Conservation (phyloP, 2,113 vertebrate species). For the Eptatretus burgeri region DNA sequence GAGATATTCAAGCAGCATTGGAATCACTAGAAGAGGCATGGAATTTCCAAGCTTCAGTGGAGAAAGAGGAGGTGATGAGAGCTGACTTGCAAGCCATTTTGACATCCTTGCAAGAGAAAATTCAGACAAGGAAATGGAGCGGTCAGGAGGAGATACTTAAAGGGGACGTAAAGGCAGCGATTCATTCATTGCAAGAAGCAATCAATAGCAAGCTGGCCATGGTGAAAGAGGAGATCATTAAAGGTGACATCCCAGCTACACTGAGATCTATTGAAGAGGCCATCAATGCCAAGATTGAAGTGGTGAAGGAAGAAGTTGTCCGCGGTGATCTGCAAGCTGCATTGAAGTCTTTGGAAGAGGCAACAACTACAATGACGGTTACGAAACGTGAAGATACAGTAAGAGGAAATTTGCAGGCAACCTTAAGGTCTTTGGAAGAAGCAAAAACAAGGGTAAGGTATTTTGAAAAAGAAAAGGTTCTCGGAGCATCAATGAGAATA, state of each 20-base stretch:
- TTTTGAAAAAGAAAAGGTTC: constrained; percentile 22
- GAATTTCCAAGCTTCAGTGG: constrained; percentile 25
- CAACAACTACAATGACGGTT: neutral
- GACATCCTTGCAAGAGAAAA: constrained; percentile 20
- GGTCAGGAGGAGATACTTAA: neutral
- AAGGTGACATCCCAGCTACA: constrained; percentile 32
- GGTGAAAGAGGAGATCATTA: constrained; percentile 27
- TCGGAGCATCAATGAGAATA: constrained; percentile 12
- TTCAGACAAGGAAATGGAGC: neutral
- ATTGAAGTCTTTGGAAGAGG: neutral
- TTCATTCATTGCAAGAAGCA: constrained; percentile 31
- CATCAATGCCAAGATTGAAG: constrained; percentile 23
- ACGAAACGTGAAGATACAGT: constrained; percentile 10
- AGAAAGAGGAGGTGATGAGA: constrained; percentile 40
- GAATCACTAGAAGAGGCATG: constrained; percentile 30
- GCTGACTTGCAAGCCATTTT: constrained; percentile 27
- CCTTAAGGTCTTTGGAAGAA: constrained; percentile 31
- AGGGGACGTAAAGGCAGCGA: constrained; percentile 16
- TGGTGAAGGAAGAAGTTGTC: constrained; percentile 28
- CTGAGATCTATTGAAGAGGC: constrained; percentile 40
- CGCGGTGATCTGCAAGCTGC: constrained; percentile 22
- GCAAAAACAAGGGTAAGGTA: constrained; percentile 22
- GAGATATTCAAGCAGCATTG: constrained; percentile 34
- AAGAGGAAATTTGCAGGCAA: constrained; percentile 31
- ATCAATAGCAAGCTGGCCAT: constrained; percentile 20